Evolutionary conservation across 1,140 invertebrate species (phyloP).

Genomic region (Ceratina japonica): DNA sequence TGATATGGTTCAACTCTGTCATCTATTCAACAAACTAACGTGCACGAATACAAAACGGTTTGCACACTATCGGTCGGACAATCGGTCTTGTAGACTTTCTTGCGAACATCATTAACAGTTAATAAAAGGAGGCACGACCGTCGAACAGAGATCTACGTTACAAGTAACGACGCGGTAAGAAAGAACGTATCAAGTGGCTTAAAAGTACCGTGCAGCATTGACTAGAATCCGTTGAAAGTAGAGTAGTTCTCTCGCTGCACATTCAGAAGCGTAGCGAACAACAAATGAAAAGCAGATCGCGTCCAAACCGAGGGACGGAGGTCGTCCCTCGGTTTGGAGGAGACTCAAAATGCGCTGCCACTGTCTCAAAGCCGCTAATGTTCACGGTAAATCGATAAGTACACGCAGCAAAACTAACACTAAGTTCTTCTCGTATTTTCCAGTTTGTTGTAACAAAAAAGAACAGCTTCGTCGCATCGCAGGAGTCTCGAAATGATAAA

Average conservation of each 20-base stretch:
- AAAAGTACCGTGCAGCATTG: too few species aligned
- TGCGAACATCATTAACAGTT: not conserved
- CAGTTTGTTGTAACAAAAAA: not conserved
- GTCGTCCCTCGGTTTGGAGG: too few species aligned
- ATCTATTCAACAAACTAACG: not conserved
- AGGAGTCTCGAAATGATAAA: not conserved
- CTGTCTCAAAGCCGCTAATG: not conserved
- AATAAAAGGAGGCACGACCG: not conserved
- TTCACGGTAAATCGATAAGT: not conserved
- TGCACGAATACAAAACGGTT: not conserved
- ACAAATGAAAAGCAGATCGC: not conserved
- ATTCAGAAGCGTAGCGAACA: constrained; percentile 5
- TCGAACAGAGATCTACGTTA: not conserved
- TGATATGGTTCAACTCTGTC: constrained; percentile 17
- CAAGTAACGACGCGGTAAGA: too few species aligned
- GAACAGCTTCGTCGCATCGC: too few species aligned
- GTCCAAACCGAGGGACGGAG: too few species aligned
- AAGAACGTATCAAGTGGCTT: too few species aligned
- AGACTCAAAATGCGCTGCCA: not conserved
- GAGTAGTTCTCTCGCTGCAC: too few species aligned
- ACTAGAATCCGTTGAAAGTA: too few species aligned
- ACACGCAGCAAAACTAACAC: not conserved
- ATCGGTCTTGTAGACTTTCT: not conserved
- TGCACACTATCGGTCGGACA: not conserved
- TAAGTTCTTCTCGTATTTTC: not conserved